A percentile compares a stretch with the other conserved stretches of the same genome.
These are phyloP conservation scores for Gallinago media DNA, from an alignment of 2,113 vertebrate genomes.

Conservation along the genomic window DNA sequence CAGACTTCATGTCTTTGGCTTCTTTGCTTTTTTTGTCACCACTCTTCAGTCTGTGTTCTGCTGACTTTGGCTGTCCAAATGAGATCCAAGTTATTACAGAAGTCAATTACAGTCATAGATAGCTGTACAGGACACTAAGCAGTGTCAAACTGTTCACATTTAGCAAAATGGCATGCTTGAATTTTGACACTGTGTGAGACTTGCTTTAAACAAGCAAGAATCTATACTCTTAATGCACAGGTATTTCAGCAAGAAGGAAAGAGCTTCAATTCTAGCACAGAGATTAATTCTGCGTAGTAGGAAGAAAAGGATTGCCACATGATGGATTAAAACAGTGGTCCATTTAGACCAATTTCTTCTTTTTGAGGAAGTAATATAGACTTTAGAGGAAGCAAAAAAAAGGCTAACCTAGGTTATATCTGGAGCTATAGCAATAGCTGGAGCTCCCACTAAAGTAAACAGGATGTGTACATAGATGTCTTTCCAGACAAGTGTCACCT, in stretches of 20 bases:
- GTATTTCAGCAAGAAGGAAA: not conserved
- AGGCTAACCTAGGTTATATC: not conserved
- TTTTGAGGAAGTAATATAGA: not conserved
- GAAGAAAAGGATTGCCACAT: not conserved
- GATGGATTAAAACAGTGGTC: not conserved
- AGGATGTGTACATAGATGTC: not conserved
- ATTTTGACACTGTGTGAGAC: not conserved
- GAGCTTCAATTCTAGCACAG: not conserved
- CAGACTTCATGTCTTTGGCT: not conserved
- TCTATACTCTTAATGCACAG: not conserved
- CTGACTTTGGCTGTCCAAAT: not conserved
- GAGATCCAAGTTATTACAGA: not conserved
- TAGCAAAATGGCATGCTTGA: not conserved
- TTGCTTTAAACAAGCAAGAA: not conserved
- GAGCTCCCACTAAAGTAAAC: not conserved
- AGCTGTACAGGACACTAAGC: not conserved
- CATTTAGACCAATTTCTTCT: not conserved
- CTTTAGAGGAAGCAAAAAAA: not conserved
- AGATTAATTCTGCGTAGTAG: not conserved
- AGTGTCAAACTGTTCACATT: not conserved
- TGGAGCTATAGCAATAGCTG: not conserved
- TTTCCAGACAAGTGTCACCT: not conserved
- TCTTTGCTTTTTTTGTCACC: not conserved
- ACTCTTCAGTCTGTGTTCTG: not conserved
- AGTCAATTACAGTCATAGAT: not conserved